Evolutionary conservation across 2,888 invertebrate genomes (phyloP).

Genomic region (Cenopis cana): DNA sequence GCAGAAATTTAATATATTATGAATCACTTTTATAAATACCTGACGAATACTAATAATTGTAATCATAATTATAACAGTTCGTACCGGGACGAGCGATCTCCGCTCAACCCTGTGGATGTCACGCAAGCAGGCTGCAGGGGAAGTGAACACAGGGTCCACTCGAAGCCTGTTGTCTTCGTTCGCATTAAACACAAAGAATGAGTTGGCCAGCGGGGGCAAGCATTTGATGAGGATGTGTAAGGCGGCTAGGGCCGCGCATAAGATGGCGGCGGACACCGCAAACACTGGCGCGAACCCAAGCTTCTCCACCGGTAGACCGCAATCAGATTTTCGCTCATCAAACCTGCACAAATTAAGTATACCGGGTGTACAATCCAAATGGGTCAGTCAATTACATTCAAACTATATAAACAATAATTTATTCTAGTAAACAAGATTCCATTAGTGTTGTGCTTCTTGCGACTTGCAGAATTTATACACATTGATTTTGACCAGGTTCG

Average conservation of each 20-base stretch:
- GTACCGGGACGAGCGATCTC: constrained; percentile 67
- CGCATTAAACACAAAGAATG: constrained; percentile 77
- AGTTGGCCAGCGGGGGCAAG: constrained; percentile 67
- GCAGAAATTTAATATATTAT: no score
- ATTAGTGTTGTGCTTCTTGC: no score
- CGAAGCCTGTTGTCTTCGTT: constrained; percentile 77
- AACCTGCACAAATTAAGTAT: constrained; percentile 62
- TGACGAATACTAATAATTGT: no score
- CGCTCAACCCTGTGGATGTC: constrained; percentile 53
- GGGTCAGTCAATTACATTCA: no score
- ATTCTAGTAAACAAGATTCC: no score
- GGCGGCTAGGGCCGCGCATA: constrained; percentile 62
- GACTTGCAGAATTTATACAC: no score
- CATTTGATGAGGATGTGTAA: constrained; percentile 64
- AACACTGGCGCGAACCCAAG: constrained; percentile 62
- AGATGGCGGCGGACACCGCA: constrained; percentile 58
- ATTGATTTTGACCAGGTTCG: no score
- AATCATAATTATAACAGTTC: neutral
- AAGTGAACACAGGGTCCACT: constrained; percentile 58
- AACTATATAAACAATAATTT: no score
- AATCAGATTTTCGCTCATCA: constrained; percentile 65
- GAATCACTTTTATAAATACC: no score
- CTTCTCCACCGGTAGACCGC: constrained; percentile 60
- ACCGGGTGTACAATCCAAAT: no score
- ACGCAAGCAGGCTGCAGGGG: constrained; percentile 47